Base-by-base conservation (phyloP, 2,113 vertebrate genomes). In the Pandion haliaetus region DNA sequence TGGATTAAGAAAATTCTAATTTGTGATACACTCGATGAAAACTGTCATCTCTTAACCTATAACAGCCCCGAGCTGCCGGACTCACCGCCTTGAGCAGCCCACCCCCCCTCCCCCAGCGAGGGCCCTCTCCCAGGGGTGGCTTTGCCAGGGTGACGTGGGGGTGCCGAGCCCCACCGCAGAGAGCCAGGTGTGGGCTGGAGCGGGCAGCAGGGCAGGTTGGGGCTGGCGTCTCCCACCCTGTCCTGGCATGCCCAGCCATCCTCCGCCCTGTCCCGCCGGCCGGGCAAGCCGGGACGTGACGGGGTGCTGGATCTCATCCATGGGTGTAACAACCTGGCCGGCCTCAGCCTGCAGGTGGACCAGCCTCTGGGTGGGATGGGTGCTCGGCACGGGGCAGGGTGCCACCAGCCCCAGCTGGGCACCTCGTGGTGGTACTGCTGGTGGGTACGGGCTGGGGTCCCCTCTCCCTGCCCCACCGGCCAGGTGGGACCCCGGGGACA, bases 41-140 rank as follows among this genome's bases (percentile, higher is more conserved):
- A n/a, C n/a, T n/a, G n/a, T n/a, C n/a, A n/a, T n/a, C n/a, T n/a
- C n/a, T n/a, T n/a, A n/a, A n/a, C n/a, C n/a, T n/a, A n/a, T n/a
- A 42, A 16, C 3, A 31, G 21, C 31, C 38, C 20, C 4, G 0
- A 36, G 62, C 36, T 50, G 20, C 63, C 10, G 3, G 19, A 29
- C 31, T 24, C 12, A 3, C 6, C 2, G 15, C 24, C 38, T 25
- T 4, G 5, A 38, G 58, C 34, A 28, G 31, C 61, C 7, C 34
- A 32, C 34, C 34, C 23, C 5, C 5, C 42, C 3, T 4, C 29
- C 26, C 73, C 28, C 69, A 8, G 0, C 8, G 47, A 12, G 50
- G 32, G 25, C 31, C n/a, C 40, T 29, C 17, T 44, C 8, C 14
- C 28, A 0, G 29, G 32, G 36, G 25, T 0, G 14, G 7, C 50